Percentiles rank a stretch among this genome's conserved stretches.
phyloP scores from a whole-genome alignment of 2,797 vertebrate species.

The Molossus molossus region DNA sequence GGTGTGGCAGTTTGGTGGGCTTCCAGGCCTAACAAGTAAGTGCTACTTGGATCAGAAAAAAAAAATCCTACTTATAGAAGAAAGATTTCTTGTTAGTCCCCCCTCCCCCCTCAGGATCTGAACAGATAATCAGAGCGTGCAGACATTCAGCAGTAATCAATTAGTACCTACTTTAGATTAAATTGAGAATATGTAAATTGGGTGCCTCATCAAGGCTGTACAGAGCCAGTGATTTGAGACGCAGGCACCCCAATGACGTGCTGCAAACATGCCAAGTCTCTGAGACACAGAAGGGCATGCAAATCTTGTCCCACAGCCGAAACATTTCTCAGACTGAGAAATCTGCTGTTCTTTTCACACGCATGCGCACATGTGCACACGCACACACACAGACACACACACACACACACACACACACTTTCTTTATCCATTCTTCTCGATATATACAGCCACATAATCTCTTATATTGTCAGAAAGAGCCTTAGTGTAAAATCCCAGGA shows the following conservation, averaged over 20 bases:
- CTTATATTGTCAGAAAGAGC: conserved; percentile 23
- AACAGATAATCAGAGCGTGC: conserved; percentile 93
- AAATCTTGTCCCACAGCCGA: conserved; percentile 81
- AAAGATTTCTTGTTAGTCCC: conserved; percentile 81
- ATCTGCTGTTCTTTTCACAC: conserved; percentile 45
- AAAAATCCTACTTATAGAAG: conserved; percentile 81
- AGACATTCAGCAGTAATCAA: conserved; percentile 93
- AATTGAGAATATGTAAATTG: conserved; percentile 94
- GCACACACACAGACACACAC: not conserved
- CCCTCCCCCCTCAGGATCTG: conserved; percentile 88
- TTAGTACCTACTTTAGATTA: conserved; percentile 94
- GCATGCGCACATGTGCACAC: not conserved
- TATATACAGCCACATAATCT: conserved; percentile 19
- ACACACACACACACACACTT: not conserved
- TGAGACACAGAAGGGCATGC: conserved; percentile 85
- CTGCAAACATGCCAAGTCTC: conserved; percentile 88
- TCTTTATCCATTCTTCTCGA: conserved; percentile 14
- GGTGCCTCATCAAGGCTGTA: conserved; percentile 91
- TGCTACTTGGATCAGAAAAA: conserved; percentile 77
- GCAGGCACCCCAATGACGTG: conserved; percentile 82
- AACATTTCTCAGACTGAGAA: conserved; percentile 73
- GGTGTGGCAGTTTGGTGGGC: not conserved
- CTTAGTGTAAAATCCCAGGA: conserved; percentile 31
- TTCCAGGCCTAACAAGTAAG: conserved; percentile 73
- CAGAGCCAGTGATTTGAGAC: conserved; percentile 90